These are phyloP conservation scores for Erebia ligea DNA, from an alignment of 2,888 invertebrate genomes.

Conservation along the genomic window DNA sequence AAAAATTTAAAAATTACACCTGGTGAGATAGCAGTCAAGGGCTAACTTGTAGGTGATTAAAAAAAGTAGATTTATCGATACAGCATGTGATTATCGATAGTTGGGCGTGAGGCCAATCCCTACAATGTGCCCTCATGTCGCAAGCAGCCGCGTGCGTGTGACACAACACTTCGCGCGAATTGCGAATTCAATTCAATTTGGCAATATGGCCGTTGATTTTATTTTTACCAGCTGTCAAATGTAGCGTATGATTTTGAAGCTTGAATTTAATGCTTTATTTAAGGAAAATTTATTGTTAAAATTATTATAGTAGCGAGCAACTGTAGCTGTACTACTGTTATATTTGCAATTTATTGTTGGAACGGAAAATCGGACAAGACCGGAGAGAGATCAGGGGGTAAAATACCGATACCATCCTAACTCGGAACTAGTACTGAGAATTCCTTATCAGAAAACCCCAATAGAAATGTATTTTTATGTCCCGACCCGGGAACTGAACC, in stretches of 20 bases:
- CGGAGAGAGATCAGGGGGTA: too few relatives aligned
- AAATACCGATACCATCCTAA: too few relatives aligned
- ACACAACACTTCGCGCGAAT: constrained; percentile 43
- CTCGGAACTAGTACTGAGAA: too few relatives aligned
- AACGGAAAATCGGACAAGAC: too few relatives aligned
- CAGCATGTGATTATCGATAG: not conserved
- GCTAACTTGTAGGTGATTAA: too few relatives aligned
- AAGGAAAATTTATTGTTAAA: not conserved
- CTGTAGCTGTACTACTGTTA: too few relatives aligned
- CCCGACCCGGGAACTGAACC: too few relatives aligned
- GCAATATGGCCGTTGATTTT: constrained; percentile 36
- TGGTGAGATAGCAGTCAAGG: not conserved
- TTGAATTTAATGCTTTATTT: constrained; percentile 14
- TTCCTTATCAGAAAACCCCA: too few relatives aligned
- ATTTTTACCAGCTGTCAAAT: constrained; percentile 37
- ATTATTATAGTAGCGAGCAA: too few relatives aligned
- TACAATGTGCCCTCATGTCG: constrained; percentile 46
- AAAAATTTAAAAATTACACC: too few relatives aligned
- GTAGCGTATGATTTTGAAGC: constrained; percentile 32
- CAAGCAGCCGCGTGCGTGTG: constrained; percentile 45
- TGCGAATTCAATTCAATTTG: constrained; percentile 46
- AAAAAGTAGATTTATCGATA: constrained; percentile 32
- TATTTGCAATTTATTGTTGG: too few relatives aligned
- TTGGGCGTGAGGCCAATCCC: constrained; percentile 11
- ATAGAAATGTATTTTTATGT: too few relatives aligned